Base-by-base conservation (phyloP, 2,113 vertebrate species). In the Danionella cerebrum region DNA sequence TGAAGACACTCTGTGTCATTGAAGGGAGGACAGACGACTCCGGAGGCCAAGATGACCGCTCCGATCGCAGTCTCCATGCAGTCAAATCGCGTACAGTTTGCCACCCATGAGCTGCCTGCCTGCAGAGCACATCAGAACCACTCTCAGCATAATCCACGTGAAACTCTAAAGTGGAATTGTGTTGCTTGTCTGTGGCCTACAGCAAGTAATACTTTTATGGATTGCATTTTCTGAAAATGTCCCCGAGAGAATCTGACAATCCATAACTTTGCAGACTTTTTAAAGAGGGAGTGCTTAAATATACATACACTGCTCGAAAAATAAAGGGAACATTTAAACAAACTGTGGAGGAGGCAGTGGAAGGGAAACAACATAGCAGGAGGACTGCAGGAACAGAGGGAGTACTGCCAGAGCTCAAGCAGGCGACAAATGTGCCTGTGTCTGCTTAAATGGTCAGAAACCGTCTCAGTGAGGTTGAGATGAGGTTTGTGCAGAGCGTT, bases 1-100 rank as follows among this genome's bases (percentile, higher is more conserved):
- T 97, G 93, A 87, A 89, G 83, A 80, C 96, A 98, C 52, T 98
- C 94, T 29, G 92, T 92, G 76, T 96, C 93, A 80, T 97, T 97
- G 76, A 97, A 98, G 2, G 92, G 92, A 1, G 94, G 96, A n/a
- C 96, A 98, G 78, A 94, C 82, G 69, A 98, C 87, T 64, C 88
- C 86, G 12, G 94, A 97, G 45, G 83, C 93, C 53, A 97, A 78
- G 72, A 91, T 80, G 76, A 90, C 69, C 0, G 90, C 85, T 57
- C 94, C 94, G 8, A 86, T 87, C 1, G 86, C 67, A 33, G 93
- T 96, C 78, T 92, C 92, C 58, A 89, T 83, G 70, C 96, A 98
- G 75, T 94, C 88, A 27, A 91, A 97, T 51, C 89, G 91, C 18
- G 90, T 97, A 51, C 96, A 98, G 73, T 97, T 97, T 71, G 88